These are phyloP conservation scores for Tuberolachnus salignus DNA, from an alignment of 2,888 invertebrate genomes.

Conservation along the genomic window DNA sequence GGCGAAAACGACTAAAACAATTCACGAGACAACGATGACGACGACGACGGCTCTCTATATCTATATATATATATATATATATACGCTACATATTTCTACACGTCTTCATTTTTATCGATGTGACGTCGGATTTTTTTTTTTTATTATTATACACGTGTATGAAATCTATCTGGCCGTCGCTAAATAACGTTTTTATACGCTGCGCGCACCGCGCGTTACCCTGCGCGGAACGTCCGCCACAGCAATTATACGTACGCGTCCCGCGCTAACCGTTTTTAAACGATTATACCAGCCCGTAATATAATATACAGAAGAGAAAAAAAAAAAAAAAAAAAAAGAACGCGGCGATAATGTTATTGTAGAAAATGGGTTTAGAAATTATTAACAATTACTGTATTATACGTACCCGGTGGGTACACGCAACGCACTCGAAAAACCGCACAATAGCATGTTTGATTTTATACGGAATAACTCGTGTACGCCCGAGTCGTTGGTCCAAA, in stretches of 20 bases:
- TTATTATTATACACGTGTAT: too few relatives aligned
- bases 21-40: slow-evolving; percentile 35
- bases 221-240: too few relatives aligned
- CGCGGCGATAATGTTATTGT: too few relatives aligned
- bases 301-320: too few relatives aligned
- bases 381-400: neutral
- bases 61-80: too few relatives aligned
- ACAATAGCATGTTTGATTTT: slow-evolving; percentile 39
- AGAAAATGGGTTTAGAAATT: neutral
- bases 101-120: slow-evolving; percentile 40
- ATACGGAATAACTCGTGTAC: neutral
- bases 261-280: neutral
- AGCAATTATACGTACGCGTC: neutral
- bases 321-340: too few relatives aligned
- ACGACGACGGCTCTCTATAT: too few relatives aligned
- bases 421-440: neutral
- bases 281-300: neutral
- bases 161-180: neutral
- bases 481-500: slow-evolving; percentile 25
- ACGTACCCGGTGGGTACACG: neutral
- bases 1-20: slow-evolving; percentile 38
- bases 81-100: neutral
- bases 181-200: neutral
- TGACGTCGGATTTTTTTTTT: slow-evolving; percentile 31
- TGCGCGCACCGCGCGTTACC: neutral